Base-by-base conservation (phyloP, 2,888 invertebrate species). In the Hecatera dysodea region DNA sequence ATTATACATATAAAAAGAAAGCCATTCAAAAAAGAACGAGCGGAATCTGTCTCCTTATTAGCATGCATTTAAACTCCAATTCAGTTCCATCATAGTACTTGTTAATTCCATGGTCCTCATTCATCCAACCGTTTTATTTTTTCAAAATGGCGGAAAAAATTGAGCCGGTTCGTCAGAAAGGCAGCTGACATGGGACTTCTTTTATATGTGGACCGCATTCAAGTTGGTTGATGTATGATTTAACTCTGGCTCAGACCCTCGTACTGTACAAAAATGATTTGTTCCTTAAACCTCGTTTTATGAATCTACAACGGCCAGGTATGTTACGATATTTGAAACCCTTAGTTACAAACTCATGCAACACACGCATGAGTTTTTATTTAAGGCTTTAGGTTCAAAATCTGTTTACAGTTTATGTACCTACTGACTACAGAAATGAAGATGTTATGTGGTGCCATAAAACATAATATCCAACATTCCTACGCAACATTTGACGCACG, bases 151-250 rank as follows among this genome's bases (percentile, higher is more conserved):
- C 11, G 0, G n/a, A 17, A 6, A n/a, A 55, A 46, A 44, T 12
- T 12, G 19, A n/a, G 53, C 5, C 24, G 22, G 15, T 48, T 48
- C 3, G 24, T 48, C n/a, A 46, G n/a, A 73, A 55, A 42, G 39
- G 29, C 46, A 55, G 24, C 29, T 65, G 53, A 74, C 46, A 64
- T 39, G 39, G 29, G 52, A 9, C 22, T n/a, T 29, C 65, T 2
- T 74, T 71, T 71, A 46, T 63, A 0, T 22, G 27, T 22, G 19
- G 29, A 24, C 12, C 44, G n/a, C 39, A 55, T 39, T 46, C 53
- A 63, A 27, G 22, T 74, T 46, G 9, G 36, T 53, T 71, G 44
- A 74, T 53, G 9, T 53, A 46, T 63, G 36, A 22, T 15, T 62
- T 36, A 29, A 22, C 22, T 50, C 3, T 8, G 44, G 8, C 2